Conservation (phyloP, 1,140 invertebrate species). For the Ceratosolen solmsi region DNA sequence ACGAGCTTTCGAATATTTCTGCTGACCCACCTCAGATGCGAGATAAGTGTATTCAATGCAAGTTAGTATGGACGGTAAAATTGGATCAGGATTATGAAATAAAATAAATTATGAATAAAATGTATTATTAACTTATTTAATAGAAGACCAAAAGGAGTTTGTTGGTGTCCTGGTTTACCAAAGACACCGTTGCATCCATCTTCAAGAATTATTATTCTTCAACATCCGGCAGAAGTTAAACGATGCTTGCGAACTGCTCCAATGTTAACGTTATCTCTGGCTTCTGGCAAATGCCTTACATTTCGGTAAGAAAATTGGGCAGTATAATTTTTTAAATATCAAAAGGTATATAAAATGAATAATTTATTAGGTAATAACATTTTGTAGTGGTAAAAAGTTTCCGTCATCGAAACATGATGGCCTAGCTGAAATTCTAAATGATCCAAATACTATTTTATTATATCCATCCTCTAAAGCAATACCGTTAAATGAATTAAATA, state of each 20-base stretch:
- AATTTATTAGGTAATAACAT: slow-evolving; percentile 49
- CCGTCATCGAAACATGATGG: slow-evolving; percentile 80
- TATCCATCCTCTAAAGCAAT: slow-evolving; percentile 86
- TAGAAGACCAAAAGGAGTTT: slow-evolving; percentile 89
- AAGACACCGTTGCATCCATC: slow-evolving; percentile 78
- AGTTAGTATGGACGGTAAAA: slow-evolving; percentile 73
- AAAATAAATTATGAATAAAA: too few relatives aligned
- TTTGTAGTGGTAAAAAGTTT: slow-evolving; percentile 88
- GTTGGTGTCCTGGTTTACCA: slow-evolving; percentile 90
- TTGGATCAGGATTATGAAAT: too few relatives aligned
- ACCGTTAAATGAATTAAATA: slow-evolving; percentile 75
- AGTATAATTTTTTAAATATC: slow-evolving; percentile 11
- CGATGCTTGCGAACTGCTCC: slow-evolving; percentile 89
- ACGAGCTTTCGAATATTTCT: slow-evolving; percentile 80
- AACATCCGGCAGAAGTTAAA: slow-evolving; percentile 95
- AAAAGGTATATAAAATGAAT: not conserved
- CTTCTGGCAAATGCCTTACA: slow-evolving; percentile 81
- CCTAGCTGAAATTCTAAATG: slow-evolving; percentile 79
- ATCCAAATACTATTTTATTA: slow-evolving; percentile 83
- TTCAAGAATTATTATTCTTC: slow-evolving; percentile 86
- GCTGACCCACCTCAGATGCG: slow-evolving; percentile 83
- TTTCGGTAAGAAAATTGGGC: slow-evolving; percentile 59
- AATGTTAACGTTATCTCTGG: slow-evolving; percentile 86
- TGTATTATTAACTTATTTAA: slow-evolving; percentile 55
- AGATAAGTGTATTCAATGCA: slow-evolving; percentile 80